Conservation (phyloP, 1,140 invertebrate species). For the Sycobia sp. region DNA sequence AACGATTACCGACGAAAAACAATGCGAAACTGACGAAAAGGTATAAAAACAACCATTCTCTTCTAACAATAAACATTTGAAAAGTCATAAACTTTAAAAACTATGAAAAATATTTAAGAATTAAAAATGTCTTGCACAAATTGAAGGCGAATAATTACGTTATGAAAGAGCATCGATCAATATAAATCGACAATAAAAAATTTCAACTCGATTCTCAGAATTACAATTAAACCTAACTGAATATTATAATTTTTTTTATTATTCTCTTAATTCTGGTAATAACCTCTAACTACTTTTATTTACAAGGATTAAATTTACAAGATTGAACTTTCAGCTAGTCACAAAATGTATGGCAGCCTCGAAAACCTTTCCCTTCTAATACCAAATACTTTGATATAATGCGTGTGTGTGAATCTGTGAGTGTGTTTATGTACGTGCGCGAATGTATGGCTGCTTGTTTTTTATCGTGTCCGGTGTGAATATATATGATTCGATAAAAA, state of each 20-base stretch:
- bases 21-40: slow-evolving; percentile 6
- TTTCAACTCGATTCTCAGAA: slow-evolving; percentile 12
- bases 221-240: slow-evolving; percentile 10
- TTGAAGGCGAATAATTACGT: neutral
- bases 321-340: slow-evolving; percentile 46
- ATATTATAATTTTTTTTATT: slow-evolving; percentile 24
- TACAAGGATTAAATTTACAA: slow-evolving; percentile 56
- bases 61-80: slow-evolving; percentile 3
- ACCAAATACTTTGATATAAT: slow-evolving; percentile 45
- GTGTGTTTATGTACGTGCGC: too few species aligned
- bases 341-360: slow-evolving; percentile 39
- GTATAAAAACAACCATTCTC: slow-evolving; percentile 4
- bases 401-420: neutral
- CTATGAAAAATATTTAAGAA: neutral
- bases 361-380: slow-evolving; percentile 54
- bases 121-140: slow-evolving; percentile 1
- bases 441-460: slow-evolving; percentile 28
- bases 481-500: slow-evolving; percentile 46
- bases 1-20: neutral
- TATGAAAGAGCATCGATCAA: neutral
- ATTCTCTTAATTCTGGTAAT: slow-evolving; percentile 4
- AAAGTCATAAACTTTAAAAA: slow-evolving; percentile 17
- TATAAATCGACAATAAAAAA: slow-evolving; percentile 7
- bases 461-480: slow-evolving; percentile 30
- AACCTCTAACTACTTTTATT: slow-evolving; percentile 44